These are phyloP conservation scores for Leptestheria dahalacensis DNA, from an alignment of 1,140 invertebrate species.

Conservation along the genomic window DNA sequence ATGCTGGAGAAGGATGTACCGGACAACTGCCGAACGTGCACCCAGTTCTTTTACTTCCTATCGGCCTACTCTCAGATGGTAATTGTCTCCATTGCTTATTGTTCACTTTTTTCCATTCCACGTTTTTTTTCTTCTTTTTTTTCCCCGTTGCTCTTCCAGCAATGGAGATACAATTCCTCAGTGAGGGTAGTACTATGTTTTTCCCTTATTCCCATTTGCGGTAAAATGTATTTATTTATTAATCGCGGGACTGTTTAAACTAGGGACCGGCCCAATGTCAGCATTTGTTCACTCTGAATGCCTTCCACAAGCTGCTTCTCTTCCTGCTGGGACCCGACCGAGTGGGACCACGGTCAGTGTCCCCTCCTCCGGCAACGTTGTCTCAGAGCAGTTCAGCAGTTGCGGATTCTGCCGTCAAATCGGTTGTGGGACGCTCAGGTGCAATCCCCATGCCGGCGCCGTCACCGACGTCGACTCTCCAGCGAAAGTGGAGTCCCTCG, in stretches of 20 bases:
- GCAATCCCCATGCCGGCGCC: constrained; percentile 17
- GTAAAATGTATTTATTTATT: background rate
- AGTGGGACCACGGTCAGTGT: constrained; percentile 11
- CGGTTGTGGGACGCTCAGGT: constrained; percentile 4
- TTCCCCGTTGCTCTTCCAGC: too few relatives aligned
- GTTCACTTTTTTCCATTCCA: too few relatives aligned
- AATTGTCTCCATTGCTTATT: constrained; percentile 5
- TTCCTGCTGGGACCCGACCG: constrained; percentile 32
- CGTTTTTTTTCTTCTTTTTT: too few relatives aligned
- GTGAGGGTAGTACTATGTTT: too few relatives aligned
- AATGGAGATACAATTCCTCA: too few relatives aligned
- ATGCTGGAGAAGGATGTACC: constrained; percentile 31
- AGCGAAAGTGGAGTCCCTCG: constrained; percentile 29
- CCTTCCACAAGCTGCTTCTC: constrained; percentile 29
- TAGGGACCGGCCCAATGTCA: constrained; percentile 31
- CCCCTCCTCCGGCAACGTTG: background rate
- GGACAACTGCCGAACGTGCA: constrained; percentile 31
- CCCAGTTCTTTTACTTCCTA: constrained; percentile 34
- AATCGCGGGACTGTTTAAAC: background rate
- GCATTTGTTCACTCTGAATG: constrained; percentile 31
- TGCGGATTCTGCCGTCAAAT: constrained; percentile 11
- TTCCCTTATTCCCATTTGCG: too few relatives aligned
- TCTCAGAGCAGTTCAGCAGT: constrained; percentile 15
- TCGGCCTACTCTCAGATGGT: constrained; percentile 31
- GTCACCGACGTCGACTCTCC: constrained; percentile 16